Percentiles rank a stretch among this genome's conserved stretches.
Conservation (phyloP, 1,140 invertebrate genomes). For the Eumaeus atala region DNA sequence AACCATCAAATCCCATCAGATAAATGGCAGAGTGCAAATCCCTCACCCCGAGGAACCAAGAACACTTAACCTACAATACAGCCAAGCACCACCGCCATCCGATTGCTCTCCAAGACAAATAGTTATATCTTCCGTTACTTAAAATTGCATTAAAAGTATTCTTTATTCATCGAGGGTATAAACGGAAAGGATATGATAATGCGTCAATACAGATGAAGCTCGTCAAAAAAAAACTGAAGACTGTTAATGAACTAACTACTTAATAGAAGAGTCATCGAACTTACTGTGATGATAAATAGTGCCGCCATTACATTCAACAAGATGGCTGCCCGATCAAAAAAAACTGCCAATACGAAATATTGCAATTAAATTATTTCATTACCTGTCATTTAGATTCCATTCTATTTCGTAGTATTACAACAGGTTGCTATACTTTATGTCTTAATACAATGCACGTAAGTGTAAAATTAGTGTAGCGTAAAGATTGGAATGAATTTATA, state of each 20-base stretch:
- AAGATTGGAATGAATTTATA: slow-evolving; percentile 4
- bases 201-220: no score
- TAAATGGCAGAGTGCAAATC: no score
- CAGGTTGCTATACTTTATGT: slow-evolving; percentile 7
- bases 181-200: no score
- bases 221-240: background rate
- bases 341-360: slow-evolving; percentile 37
- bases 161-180: no score
- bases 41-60: no score
- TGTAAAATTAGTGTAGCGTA: background rate
- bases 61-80: no score
- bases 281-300: slow-evolving; percentile 31
- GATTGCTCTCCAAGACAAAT: no score
- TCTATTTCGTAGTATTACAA: slow-evolving; percentile 3
- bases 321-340: slow-evolving; percentile 35
- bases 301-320: slow-evolving; percentile 34
- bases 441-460: background rate
- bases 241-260: background rate
- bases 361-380: slow-evolving; percentile 45
- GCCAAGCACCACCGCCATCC: no score
- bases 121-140: no score
- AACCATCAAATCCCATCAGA: no score
- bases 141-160: no score
- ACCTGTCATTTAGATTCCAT: slow-evolving; percentile 26
- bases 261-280: slow-evolving; percentile 20